Base-by-base conservation (phyloP, 2,888 invertebrate genomes). In the Uropetala carovei region DNA sequence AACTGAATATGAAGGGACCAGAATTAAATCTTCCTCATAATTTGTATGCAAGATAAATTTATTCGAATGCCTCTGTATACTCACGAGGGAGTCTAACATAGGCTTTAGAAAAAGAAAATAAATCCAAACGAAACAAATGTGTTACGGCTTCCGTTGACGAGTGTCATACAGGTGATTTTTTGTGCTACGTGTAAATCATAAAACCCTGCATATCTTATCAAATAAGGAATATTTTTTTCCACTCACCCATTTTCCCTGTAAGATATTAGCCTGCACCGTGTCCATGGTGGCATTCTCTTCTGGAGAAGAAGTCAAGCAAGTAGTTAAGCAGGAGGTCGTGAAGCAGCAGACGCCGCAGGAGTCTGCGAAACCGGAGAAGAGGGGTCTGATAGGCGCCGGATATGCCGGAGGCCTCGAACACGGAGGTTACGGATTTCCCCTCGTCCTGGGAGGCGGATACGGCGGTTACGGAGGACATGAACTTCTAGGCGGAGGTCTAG, bases 381-480 rank as follows among this genome's bases (percentile, higher is more conserved):
- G 75, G 18, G 75, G 75, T 75, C 22, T 75, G 3, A 75, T 27
- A 27, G 27, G 11, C 27, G 75, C 27, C 22, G 27, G 22, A 10
- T 75, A 75, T 27, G 22, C 22, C 10, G 75, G 27, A 27, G 75
- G 27, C 4, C 4, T 27, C 11, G 22, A 27, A 11, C 75, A 75
- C 11, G 75, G 75, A 75, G 9, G 22, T 27, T 75, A 75, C 16
- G 75, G 75, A 22, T 75, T 27, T 13, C 75, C 75, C 75, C 43
- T 64, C 18, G 59, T 58, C 22, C 18, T 84, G 30, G 81, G 91
- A 58, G 92, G 92, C 59, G 30, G 68, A 43, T 16, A 58, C 30
- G 91, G 59, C 59, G 56, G 89, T 81, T 18, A 92, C 91, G 89
- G 92, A 82, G 83, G 91, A 16, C 59, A 92, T 0, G 82, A 81